phyloP scores from a whole-genome alignment of 1,140 invertebrate genomes.

The Bradynema listronoti region DNA sequence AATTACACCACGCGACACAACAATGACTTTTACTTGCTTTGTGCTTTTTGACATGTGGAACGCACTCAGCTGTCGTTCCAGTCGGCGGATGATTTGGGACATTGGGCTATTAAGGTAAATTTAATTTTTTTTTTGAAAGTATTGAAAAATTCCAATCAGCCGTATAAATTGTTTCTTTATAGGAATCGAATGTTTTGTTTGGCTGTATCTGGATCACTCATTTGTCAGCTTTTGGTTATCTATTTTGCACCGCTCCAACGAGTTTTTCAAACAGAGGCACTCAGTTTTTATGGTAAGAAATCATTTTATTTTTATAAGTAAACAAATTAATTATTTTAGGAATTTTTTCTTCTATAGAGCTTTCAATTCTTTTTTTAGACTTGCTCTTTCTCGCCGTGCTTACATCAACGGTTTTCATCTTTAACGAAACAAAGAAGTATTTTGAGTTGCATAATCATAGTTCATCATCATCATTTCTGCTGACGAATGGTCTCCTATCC shows the following conservation, averaged over 20 bases:
- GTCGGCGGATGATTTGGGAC: slow-evolving; percentile 63
- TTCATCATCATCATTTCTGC: too few species aligned
- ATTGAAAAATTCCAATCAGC: background rate
- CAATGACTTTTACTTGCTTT: slow-evolving; percentile 99
- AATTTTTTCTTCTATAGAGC: background rate
- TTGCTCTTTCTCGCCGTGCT: slow-evolving; percentile 34
- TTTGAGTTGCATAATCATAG: too few species aligned
- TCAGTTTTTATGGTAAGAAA: slow-evolving; percentile 71
- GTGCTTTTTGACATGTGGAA: slow-evolving; percentile 99
- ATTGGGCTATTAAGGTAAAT: slow-evolving; percentile 51
- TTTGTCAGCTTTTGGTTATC: slow-evolving; percentile 91
- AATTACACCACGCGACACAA: slow-evolving; percentile 84
- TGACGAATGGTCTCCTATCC: too few species aligned
- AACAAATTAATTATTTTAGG: background rate
- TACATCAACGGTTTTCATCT: slow-evolving; percentile 47
- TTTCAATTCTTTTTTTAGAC: slow-evolving; percentile 26
- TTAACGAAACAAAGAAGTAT: slow-evolving; percentile 45
- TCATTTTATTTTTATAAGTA: too few species aligned
- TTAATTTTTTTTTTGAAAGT: background rate
- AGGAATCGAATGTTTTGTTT: slow-evolving; percentile 88
- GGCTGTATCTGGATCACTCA: slow-evolving; percentile 81
- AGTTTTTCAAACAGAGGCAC: slow-evolving; percentile 93
- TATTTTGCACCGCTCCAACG: slow-evolving; percentile 90
- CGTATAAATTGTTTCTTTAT: slow-evolving; percentile 26
- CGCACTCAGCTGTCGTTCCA: slow-evolving; percentile 89